Evolutionary conservation across 2,113 vertebrate species (phyloP).

Genomic region (Cinclus mexicanus): DNA sequence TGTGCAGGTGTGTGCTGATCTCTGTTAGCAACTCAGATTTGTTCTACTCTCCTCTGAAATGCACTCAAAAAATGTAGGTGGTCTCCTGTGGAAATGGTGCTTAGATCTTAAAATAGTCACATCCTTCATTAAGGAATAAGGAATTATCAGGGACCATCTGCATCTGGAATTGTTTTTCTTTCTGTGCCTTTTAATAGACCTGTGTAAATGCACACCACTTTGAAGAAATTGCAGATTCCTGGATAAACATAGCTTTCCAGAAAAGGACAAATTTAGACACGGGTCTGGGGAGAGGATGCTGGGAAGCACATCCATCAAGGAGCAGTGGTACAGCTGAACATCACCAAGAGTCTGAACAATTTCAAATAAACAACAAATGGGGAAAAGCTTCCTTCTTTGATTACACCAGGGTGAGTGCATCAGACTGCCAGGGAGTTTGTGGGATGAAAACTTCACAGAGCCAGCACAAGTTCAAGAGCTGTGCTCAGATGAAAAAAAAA

Average conservation of each 20-base stretch:
- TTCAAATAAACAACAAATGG: background rate
- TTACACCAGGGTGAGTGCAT: background rate
- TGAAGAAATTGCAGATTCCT: background rate
- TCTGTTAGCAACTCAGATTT: background rate
- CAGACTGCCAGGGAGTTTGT: background rate
- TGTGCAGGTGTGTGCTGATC: background rate
- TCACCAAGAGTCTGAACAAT: background rate
- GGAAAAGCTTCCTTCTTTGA: background rate
- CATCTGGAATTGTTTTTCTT: background rate
- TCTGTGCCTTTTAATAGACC: background rate
- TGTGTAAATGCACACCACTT: background rate
- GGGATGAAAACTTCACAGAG: background rate
- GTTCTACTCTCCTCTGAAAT: background rate
- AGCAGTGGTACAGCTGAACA: background rate
- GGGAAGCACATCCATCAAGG: background rate
- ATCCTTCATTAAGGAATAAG: background rate
- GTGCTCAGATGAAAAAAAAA: background rate
- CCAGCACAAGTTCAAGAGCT: background rate
- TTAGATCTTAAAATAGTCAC: background rate
- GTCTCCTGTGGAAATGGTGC: background rate
- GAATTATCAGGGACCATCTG: background rate
- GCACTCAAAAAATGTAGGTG: background rate
- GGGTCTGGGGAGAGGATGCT: background rate
- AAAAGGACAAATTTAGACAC: background rate
- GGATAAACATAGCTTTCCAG: background rate